Base-by-base conservation (phyloP, 2,888 invertebrate species). In the Emmelina monodactyla region DNA sequence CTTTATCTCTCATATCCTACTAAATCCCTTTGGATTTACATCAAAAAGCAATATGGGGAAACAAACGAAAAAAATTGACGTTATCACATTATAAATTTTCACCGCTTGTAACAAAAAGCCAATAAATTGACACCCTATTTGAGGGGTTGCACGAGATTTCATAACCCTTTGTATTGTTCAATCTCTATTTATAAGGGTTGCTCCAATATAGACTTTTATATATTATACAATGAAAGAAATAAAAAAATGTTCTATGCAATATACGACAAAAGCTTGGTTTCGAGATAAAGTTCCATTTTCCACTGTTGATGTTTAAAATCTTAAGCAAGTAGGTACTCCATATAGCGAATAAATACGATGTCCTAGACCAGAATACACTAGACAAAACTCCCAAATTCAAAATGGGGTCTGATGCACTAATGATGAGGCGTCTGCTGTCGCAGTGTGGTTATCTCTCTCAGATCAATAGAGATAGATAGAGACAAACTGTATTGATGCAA, bases 1-100 rank as follows among this genome's bases (percentile, higher is more conserved):
- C n/a, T n/a, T n/a, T n/a, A n/a, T n/a, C n/a, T n/a, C n/a, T n/a
- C n/a, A n/a, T n/a, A n/a, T n/a, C n/a, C n/a, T n/a, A n/a, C n/a
- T n/a, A n/a, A n/a, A n/a, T n/a, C n/a, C n/a, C n/a, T 14, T 22
- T 22, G 37, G 37, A 40, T 40, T 37, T 34, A 35, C 38, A 35
- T 13, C 16, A 30, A 7, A 33, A 38, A 37, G 35, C 37, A 39
- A 35, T 38, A 35, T 35, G 47, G 40, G 49, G 53, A 58, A 62
- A 59, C 58, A 61, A 62, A 48, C 45, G 42, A 58, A 57, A 53
- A 58, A 62, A 62, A 58, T 47, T 54, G 49, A 57, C 58, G 58
- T 79, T 76, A 72, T 64, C 78, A 76, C 75, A 59, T 68, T 51
- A 71, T 79, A 78, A 76, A 78, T 75, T 66, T 62, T 57, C 55